Conservation (phyloP, 1,140 invertebrate genomes). For the Drosophila murphyi region DNA sequence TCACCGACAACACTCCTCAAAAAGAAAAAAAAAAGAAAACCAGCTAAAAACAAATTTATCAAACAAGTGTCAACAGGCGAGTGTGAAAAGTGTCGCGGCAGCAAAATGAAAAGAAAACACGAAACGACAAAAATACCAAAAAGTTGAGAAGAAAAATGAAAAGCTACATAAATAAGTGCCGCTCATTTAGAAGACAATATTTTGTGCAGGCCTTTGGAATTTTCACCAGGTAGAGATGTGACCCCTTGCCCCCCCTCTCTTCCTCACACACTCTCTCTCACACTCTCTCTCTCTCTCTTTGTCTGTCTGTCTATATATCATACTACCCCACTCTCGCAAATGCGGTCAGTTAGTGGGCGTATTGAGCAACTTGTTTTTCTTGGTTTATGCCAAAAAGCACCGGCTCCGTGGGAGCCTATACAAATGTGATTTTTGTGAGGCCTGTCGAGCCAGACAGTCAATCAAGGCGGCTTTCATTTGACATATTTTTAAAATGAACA, state of each 20-base stretch:
- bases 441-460: conserved; percentile 13
- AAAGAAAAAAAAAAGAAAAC: neutral
- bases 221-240: conserved; percentile 65
- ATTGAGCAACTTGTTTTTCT: conserved; percentile 34
- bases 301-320: no score
- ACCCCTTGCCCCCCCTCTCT: conserved; percentile 1
- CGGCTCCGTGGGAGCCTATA: neutral
- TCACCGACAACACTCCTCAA: neutral
- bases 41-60: conserved; percentile 60
- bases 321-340: neutral
- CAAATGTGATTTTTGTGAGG: neutral
- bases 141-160: conserved; percentile 26
- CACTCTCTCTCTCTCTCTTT: no score
- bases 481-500: neutral
- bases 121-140: conserved; percentile 18
- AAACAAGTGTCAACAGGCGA: conserved; percentile 65
- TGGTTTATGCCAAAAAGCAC: conserved; percentile 2
- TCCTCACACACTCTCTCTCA: neutral
- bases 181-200: conserved; percentile 46
- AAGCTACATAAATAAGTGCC: conserved; percentile 55
- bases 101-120: conserved; percentile 13
- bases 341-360: conserved; percentile 48
- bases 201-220: conserved; percentile 55
- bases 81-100: conserved; percentile 60
- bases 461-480: conserved; percentile 28